phyloP scores from a whole-genome alignment of 2,888 invertebrate genomes.

The Chymomyza amoena region DNA sequence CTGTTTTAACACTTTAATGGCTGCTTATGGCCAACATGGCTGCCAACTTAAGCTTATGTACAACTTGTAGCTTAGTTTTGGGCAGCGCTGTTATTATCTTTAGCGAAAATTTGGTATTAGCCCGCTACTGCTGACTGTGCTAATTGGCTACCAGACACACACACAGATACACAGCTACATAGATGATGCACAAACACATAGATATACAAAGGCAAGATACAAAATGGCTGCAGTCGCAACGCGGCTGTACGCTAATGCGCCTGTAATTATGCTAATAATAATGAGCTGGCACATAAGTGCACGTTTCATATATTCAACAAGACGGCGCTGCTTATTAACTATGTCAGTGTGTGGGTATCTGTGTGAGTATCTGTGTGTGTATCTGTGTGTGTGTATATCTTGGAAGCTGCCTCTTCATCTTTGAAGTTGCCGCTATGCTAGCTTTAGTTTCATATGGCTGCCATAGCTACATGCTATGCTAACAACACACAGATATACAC shows the following conservation, averaged over 20 bases:
- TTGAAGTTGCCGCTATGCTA: not conserved
- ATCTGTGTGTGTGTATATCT: not conserved
- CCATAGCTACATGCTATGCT: not conserved
- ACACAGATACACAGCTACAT: not conserved
- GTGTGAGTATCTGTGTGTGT: not conserved
- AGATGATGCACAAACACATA: not conserved
- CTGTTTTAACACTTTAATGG: not conserved
- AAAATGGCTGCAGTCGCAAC: slow-evolving; percentile 7
- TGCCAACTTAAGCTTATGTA: not conserved
- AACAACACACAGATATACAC: not conserved
- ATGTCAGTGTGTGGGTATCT: not conserved
- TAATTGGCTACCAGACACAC: slow-evolving; percentile 17
- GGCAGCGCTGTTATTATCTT: slow-evolving; percentile 48
- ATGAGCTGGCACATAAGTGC: slow-evolving; percentile 47
- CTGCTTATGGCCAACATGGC: not conserved
- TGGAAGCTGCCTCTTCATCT: not conserved
- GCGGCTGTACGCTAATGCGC: slow-evolving; percentile 60
- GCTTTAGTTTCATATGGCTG: not conserved
- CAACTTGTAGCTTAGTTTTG: slow-evolving; percentile 34
- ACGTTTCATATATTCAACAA: not conserved
- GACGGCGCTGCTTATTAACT: slow-evolving; percentile 1
- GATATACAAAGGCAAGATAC: not conserved
- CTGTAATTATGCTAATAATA: slow-evolving; percentile 73
- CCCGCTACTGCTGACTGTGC: not conserved
- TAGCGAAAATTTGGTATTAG: not conserved